These are phyloP conservation scores for Teleopsis dalmanni DNA, from an alignment of 1,140 invertebrate genomes.

Conservation along the genomic window DNA sequence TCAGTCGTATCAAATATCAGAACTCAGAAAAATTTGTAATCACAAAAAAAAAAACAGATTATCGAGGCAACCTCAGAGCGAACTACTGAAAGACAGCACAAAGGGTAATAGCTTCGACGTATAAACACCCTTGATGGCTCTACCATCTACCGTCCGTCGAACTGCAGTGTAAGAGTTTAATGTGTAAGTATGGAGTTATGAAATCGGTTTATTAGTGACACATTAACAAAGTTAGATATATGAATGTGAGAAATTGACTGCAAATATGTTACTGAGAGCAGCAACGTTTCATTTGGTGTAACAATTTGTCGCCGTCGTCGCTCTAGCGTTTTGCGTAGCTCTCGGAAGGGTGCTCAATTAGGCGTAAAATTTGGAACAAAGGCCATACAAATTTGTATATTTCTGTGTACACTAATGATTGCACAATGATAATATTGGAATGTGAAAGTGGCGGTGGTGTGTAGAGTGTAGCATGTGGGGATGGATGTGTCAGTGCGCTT, in stretches of 20 bases:
- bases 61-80: too few species aligned
- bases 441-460: too few species aligned
- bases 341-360: conserved; percentile 44
- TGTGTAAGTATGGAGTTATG: not conserved
- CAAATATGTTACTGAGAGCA: too few species aligned
- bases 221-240: not conserved
- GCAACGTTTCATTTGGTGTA: not conserved
- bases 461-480: not conserved
- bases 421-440: conserved; percentile 41
- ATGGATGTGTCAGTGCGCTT: not conserved
- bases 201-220: too few species aligned
- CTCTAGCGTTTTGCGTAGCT: conserved; percentile 13
- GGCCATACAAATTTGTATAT: conserved; percentile 24
- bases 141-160: too few species aligned
- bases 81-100: too few species aligned
- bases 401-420: conserved; percentile 33
- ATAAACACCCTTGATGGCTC: too few species aligned
- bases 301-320: not conserved
- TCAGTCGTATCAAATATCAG: conserved; percentile 34
- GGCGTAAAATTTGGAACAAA: conserved; percentile 41
- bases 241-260: too few species aligned
- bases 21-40: too few species aligned
- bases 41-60: too few species aligned
- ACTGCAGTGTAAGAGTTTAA: not conserved
- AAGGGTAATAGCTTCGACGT: too few species aligned